Evolutionary conservation across 1,140 invertebrate genomes (phyloP).

Genomic region (Tetragnatha versicolor): DNA sequence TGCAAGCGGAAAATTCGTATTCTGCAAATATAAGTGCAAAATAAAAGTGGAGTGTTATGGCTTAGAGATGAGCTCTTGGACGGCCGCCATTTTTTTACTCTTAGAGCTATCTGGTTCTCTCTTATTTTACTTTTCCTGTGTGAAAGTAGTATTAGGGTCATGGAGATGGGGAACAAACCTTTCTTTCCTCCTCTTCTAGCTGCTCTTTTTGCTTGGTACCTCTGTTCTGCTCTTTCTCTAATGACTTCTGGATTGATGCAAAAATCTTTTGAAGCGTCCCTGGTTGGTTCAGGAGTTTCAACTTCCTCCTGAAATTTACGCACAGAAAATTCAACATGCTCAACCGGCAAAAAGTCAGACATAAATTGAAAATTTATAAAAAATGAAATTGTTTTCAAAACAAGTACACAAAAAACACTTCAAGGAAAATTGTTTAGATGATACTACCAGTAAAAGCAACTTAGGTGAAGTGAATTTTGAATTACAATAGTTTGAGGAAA

Average conservation of each 20-base stretch:
- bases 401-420: no score
- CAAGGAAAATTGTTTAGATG: neutral
- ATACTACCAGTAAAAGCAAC: neutral
- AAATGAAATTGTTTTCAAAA: neutral
- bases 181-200: slow-evolving; percentile 28
- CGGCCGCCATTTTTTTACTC: no score
- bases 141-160: no score
- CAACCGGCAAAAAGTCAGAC: neutral
- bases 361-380: neutral
- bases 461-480: no score
- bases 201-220: slow-evolving; percentile 6
- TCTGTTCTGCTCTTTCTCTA: neutral
- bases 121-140: no score
- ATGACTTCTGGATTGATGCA: slow-evolving; percentile 36
- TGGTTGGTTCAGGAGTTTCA: neutral
- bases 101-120: no score
- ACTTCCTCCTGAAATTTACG: neutral
- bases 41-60: no score
- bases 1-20: no score
- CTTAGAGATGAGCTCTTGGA: no score
- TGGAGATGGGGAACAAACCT: no score
- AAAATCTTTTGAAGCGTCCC: slow-evolving; percentile 17
- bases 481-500: no score
- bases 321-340: neutral
- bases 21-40: no score